Evolutionary conservation across 64 coral and sea anemone genomes (phyloP), one percentile per base, ranked within the genome.

Genomic region (Hydrozoanthus tunicans): DNA sequence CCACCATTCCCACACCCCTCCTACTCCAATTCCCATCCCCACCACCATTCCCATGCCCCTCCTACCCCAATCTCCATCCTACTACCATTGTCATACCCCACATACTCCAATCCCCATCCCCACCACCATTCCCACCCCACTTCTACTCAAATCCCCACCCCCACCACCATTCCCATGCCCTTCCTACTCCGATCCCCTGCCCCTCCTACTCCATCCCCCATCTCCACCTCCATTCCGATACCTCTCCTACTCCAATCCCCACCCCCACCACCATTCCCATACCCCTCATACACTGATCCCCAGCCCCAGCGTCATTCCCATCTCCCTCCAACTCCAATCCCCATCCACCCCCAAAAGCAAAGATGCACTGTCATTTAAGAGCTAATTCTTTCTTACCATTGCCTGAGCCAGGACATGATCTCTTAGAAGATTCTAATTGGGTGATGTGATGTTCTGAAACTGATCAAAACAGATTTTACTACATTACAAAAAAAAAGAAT

Each of bases 351-450:
- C 20, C 20, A 20, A 20, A 20, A 20, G 20, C 20, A 20, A 20
- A 20, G 20, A 20, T 20, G 20, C 20, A 20, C 20, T 20, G 20
- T 20, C 20, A 20, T 20, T 20, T 20, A 20, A 20, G 20, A 20
- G 20, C 20, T 20, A 20, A 20, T 20, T 20, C 20, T 20, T 20
- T 20, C 66, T 73, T 53, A 86, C 83, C 55, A 58, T 86, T 68
- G 73, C 11, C 5, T 58, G 55, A 13, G 53, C 26, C 64, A 6
- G 65, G 83, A 20, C 83, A 86, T 59, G 83, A 32, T 72, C 69
- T 51, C 55, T 86, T 86, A 14, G 55, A 24, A 73, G 83, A 24
- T 59, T 86, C 83, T 71, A 11, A 13, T 58, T 10, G 43, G 54
- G 51, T 1, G 23, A n/a, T 55, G n/a, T 53, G 14, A 9, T 59